Evolutionary conservation across 2,888 invertebrate species (phyloP), one percentile per base, ranked within the genome.

Genomic region (Plemyria rubiginata): DNA sequence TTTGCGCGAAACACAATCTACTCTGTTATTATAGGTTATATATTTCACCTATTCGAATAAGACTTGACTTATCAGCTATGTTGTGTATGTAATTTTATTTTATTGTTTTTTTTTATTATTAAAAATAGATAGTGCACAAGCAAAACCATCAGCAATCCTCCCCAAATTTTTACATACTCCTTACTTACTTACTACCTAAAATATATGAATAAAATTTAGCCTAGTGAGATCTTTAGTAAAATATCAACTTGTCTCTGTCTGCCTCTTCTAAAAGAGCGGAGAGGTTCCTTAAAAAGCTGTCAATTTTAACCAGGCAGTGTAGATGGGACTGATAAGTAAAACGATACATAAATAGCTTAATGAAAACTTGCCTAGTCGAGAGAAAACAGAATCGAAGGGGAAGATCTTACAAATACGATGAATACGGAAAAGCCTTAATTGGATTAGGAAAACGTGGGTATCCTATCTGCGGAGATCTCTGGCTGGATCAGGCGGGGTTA

Each of bases 401-500:
- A 67, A 66, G 65, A 60, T 68, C 55, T 61, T 43, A 64, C 61
- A 61, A 67, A 70, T 67, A 61, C 65, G 67, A 65, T 63, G 61
- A 59, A 67, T 63, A 54, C 59, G 62, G 66, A 65, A 64, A 64
- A 65, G 63, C 62, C 62, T 68, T 70, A 70, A 71, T 71, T 70
- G 60, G 71, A 71, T 67, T 65, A 70, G 66, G n/a, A n/a, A 64
- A 58, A 63, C 65, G 61, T 62, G 54, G 60, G 60, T 56, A 60
- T 57, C 57, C 66, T 63, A 54, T 61, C 52, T 49, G 46, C 7
- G 16, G 48, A 32, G 41, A 62, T 62, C 54, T 59, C 85, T 84
- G 81, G 84, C 84, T 84, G 82, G 85, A 82, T 78, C 81, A 78
- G 79, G 78, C 82, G 13, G 16, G 46, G 52, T 38, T 57, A 57